Percentiles rank a stretch among this genome's conserved stretches.
These are phyloP conservation scores for Peribatodes rhomboidaria DNA, from an alignment of 2,888 invertebrate genomes.

Conservation along the genomic window DNA sequence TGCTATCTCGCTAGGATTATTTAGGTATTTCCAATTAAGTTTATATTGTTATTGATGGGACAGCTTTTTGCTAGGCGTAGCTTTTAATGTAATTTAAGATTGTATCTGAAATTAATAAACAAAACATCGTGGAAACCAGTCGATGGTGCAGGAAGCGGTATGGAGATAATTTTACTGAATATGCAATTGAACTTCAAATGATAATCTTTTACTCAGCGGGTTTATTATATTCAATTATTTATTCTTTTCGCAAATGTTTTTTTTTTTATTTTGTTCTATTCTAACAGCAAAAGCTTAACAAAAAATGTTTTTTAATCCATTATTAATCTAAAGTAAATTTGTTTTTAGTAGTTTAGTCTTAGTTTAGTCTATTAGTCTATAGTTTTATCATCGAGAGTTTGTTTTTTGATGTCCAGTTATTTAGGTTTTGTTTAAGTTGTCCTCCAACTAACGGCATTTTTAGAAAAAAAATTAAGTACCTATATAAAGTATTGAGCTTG, in stretches of 20 bases:
- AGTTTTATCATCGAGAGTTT: too few species aligned
- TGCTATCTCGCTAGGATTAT: constrained; percentile 21
- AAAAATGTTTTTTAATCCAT: too few species aligned
- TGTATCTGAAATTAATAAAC: constrained; percentile 31
- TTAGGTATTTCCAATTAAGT: constrained; percentile 37
- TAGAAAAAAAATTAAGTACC: too few species aligned
- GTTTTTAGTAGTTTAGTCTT: too few species aligned
- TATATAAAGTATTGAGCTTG: too few species aligned
- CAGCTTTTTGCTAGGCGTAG: constrained; percentile 26
- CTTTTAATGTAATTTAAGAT: constrained; percentile 28
- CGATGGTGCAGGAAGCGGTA: constrained; percentile 24
- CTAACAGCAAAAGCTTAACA: background rate
- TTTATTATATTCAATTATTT: background rate
- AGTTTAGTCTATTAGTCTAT: too few species aligned
- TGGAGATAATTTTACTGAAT: constrained; percentile 25
- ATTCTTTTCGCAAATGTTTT: background rate
- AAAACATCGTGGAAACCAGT: constrained; percentile 14
- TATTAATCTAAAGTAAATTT: too few species aligned
- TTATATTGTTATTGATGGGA: constrained; percentile 32
- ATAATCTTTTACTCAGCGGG: background rate
- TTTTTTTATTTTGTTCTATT: background rate
- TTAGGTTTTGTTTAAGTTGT: background rate
- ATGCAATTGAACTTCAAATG: constrained; percentile 28
- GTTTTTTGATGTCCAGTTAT: too few species aligned
- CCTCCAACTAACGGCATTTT: too few species aligned